phyloP scores from a whole-genome alignment of 2,888 invertebrate species.

The Germaria angustata region DNA sequence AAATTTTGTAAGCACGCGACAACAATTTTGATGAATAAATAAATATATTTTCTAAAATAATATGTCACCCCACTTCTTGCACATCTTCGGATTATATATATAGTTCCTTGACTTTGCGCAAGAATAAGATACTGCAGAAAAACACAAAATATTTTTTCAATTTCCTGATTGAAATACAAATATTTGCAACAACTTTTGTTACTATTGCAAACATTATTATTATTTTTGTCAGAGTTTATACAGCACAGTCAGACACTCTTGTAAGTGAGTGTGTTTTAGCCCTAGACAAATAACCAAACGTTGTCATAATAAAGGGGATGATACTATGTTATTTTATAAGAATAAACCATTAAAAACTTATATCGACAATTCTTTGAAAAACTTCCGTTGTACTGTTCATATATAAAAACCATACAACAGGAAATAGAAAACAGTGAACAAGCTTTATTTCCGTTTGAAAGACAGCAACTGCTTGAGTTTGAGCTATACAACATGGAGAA shows the following conservation, averaged over 20 bases:
- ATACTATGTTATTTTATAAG: not conserved
- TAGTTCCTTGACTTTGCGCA: not conserved
- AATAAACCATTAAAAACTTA: not conserved
- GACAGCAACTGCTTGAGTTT: not conserved
- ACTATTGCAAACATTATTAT: not conserved
- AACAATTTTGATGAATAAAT: too few relatives aligned
- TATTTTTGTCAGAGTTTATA: not conserved
- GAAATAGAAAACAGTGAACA: not conserved
- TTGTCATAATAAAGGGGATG: not conserved
- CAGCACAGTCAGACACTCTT: not conserved
- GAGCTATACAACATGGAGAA: not conserved
- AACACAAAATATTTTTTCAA: constrained; percentile 51
- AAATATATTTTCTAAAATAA: too few relatives aligned
- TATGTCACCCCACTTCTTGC: too few relatives aligned
- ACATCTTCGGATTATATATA: too few relatives aligned
- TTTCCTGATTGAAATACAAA: constrained; percentile 55
- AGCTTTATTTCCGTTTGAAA: not conserved
- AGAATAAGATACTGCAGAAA: not conserved
- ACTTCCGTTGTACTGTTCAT: not conserved
- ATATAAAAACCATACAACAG: not conserved
- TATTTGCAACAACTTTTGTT: constrained; percentile 37
- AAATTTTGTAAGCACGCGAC: too few relatives aligned
- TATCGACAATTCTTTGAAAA: not conserved
- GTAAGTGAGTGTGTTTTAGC: not conserved
- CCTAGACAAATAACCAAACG: constrained; percentile 25